Percentiles rank a stretch among this genome's conserved stretches.
Conservation (phyloP, 2,797 vertebrate genomes). For the Micrastur ruficollis region DNA sequence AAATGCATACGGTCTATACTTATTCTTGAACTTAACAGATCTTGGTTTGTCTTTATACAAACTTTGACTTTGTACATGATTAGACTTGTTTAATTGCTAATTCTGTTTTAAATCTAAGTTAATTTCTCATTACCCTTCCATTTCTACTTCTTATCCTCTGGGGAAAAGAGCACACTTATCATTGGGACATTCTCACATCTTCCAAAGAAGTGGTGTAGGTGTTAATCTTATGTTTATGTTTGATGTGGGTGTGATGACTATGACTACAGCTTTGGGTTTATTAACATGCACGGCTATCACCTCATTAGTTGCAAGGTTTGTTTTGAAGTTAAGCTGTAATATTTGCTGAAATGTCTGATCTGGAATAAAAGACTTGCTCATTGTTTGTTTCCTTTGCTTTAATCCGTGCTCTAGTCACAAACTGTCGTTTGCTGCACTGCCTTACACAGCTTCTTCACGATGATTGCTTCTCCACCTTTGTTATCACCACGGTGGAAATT, state of each 20-base stretch:
- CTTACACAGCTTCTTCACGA: not conserved
- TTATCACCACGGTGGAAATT: not conserved
- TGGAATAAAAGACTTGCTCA: conserved; percentile 58
- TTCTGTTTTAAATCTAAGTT: conserved; percentile 72
- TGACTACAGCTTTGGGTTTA: conserved; percentile 61
- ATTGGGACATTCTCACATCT: conserved; percentile 74
- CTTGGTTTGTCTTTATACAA: conserved; percentile 44
- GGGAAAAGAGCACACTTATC: conserved; percentile 74
- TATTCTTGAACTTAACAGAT: conserved; percentile 64
- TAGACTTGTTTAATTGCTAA: conserved; percentile 59
- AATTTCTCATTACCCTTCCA: conserved; percentile 72
- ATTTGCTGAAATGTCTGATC: conserved; percentile 63
- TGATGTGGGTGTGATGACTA: conserved; percentile 73
- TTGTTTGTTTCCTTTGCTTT: conserved; percentile 69
- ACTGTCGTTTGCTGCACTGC: not conserved
- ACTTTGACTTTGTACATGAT: conserved; percentile 63
- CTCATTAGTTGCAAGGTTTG: conserved; percentile 75
- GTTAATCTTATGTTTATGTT: conserved; percentile 75
- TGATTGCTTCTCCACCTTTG: not conserved
- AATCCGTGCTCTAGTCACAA: not conserved
- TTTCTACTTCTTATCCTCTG: conserved; percentile 73
- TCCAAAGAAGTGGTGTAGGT: conserved; percentile 71
- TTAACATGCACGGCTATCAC: conserved; percentile 77
- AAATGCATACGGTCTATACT: conserved; percentile 32
- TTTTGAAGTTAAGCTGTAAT: conserved; percentile 74